Conservation (phyloP, 2,797 vertebrate species). For the Cynopterus sphinx region DNA sequence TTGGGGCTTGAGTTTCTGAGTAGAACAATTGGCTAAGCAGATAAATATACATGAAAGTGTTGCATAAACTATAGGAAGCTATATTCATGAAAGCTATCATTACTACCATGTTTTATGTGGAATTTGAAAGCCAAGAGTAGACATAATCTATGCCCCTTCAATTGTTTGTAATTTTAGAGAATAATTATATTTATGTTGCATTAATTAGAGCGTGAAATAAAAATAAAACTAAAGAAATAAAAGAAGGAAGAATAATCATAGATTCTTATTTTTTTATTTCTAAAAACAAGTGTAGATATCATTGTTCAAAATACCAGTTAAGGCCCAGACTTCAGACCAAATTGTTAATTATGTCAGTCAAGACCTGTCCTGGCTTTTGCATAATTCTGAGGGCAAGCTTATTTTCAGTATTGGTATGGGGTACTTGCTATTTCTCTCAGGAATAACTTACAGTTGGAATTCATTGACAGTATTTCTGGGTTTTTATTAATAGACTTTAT, state of each 20-base stretch:
- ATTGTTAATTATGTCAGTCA: neutral
- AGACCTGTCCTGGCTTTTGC: neutral
- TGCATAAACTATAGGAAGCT: constrained; percentile 6
- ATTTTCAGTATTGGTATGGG: neutral
- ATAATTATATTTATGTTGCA: constrained; percentile 28
- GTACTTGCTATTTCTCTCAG: neutral
- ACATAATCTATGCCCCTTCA: neutral
- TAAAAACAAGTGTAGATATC: neutral
- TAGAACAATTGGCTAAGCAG: neutral
- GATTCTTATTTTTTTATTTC: constrained; percentile 46
- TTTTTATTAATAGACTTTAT: constrained; percentile 14
- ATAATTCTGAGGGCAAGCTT: constrained; percentile 22
- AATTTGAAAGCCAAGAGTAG: neutral
- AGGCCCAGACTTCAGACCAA: neutral
- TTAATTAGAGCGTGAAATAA: constrained; percentile 36
- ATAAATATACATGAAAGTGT: neutral
- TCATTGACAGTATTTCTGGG: neutral
- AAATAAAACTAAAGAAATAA: neutral
- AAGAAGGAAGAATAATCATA: neutral
- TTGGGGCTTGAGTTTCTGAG: neutral
- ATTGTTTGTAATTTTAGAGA: constrained; percentile 11
- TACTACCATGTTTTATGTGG: neutral
- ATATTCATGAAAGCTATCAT: neutral
- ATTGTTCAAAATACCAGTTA: neutral
- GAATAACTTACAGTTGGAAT: constrained; percentile 1